Percentiles rank a stretch among this genome's conserved stretches.
phyloP scores from a whole-genome alignment of 2,888 invertebrate genomes.

The Imbricaverruca yamaguchii region DNA sequence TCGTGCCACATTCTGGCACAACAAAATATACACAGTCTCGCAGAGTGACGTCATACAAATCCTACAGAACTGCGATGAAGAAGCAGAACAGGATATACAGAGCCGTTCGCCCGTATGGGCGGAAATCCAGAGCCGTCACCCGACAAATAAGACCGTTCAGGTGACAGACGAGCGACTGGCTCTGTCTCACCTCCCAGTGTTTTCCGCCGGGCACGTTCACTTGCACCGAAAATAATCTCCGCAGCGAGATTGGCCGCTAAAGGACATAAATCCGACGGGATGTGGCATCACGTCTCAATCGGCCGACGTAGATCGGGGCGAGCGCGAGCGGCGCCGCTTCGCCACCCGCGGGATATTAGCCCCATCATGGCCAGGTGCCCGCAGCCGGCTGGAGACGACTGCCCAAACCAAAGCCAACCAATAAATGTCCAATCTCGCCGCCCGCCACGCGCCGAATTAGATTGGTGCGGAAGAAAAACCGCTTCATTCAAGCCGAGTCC shows the following conservation, averaged over 20 bases:
- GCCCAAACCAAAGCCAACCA: not conserved
- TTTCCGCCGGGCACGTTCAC: no score
- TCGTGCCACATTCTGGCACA: no score
- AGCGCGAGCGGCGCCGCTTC: not conserved
- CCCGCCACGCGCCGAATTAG: not conserved
- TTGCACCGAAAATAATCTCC: not conserved
- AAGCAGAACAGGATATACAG: no score
- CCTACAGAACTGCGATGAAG: no score
- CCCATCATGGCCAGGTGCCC: not conserved
- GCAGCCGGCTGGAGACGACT: not conserved
- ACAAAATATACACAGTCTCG: no score
- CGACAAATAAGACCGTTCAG: no score
- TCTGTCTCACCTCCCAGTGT: no score
- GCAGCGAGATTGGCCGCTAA: not conserved
- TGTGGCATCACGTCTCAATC: conserved; percentile 13
- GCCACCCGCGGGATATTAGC: conserved; percentile 10
- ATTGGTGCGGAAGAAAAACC: not conserved
- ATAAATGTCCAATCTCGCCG: conserved; percentile 11
- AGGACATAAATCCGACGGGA: not conserved
- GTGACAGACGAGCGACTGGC: no score
- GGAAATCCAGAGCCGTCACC: no score
- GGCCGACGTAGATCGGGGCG: not conserved
- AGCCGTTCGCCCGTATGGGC: no score
- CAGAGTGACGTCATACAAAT: no score
- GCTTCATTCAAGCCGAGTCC: not conserved